These are phyloP conservation scores for Trachemys scripta DNA, from an alignment of 2,113 vertebrate genomes.

Conservation along the genomic window DNA sequence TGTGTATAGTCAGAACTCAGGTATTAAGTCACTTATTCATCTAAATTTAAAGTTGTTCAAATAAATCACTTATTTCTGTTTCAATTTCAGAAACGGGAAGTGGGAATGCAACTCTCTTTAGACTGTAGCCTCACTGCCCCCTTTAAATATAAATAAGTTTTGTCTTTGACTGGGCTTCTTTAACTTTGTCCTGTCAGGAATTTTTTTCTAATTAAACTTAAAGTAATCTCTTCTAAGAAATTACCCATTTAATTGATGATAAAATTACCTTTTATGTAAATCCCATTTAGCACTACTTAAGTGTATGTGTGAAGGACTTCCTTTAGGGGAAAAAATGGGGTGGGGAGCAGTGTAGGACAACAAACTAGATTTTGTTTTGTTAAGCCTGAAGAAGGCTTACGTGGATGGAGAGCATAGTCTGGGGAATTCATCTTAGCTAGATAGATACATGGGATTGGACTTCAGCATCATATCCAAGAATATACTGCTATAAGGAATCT, in stretches of 20 bases:
- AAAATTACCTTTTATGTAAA: background rate
- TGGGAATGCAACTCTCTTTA: background rate
- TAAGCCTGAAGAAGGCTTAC: background rate
- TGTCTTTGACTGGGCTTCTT: background rate
- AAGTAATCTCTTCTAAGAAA: background rate
- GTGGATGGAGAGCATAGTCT: background rate
- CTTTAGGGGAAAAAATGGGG: background rate
- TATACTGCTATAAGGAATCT: fast-evolving
- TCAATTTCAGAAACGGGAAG: background rate
- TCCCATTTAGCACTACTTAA: background rate
- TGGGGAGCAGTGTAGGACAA: background rate
- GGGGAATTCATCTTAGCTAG: background rate
- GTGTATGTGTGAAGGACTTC: background rate
- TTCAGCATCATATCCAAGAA: background rate
- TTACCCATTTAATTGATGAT: background rate
- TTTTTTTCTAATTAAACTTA: background rate
- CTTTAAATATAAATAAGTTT: too few relatives aligned
- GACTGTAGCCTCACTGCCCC: too few relatives aligned
- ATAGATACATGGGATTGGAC: background rate
- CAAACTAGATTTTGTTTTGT: background rate
- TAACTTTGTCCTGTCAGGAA: background rate
- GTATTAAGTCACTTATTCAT: too few relatives aligned
- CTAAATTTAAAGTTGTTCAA: background rate
- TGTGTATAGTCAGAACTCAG: too few relatives aligned
- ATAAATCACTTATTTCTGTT: background rate